Evolutionary conservation across 2,113 vertebrate species (phyloP).

Genomic region (Lampris megalopsis): DNA sequence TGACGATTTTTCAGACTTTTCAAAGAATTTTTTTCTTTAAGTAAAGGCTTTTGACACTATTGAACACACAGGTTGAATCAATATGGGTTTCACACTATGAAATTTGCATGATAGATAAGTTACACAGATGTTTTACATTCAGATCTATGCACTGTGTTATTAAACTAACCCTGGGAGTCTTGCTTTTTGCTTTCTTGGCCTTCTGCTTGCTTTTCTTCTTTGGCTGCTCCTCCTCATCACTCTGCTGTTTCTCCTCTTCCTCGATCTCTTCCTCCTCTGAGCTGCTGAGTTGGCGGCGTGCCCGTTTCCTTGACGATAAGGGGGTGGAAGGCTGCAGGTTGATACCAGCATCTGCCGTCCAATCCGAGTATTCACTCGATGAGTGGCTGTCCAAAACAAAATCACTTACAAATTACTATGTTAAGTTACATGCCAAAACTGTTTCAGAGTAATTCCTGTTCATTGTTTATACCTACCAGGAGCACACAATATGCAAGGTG

Average conservation of each 20-base stretch:
- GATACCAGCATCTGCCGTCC: constrained; percentile 94
- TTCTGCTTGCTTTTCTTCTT: constrained; percentile 74
- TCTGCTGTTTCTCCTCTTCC: constrained; percentile 82
- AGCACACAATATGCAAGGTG: too few species aligned
- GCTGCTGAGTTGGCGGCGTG: constrained; percentile 83
- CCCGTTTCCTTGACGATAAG: constrained; percentile 83
- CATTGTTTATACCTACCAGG: too few species aligned
- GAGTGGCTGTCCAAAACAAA: constrained; percentile 83
- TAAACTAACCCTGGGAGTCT: constrained; percentile 71
- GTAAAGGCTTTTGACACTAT: too few species aligned
- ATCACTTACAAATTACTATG: constrained; percentile 7
- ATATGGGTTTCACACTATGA: too few species aligned
- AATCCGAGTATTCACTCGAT: constrained; percentile 94
- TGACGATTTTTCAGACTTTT: too few species aligned
- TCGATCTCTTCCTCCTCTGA: constrained; percentile 90
- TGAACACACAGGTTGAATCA: too few species aligned
- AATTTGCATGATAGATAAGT: too few species aligned
- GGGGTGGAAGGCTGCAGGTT: constrained; percentile 89
- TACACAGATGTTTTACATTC: neutral
- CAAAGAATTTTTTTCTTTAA: too few species aligned
- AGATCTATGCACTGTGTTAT: neutral
- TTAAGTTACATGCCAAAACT: neutral
- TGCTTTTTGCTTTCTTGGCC: constrained; percentile 76
- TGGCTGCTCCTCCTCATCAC: constrained; percentile 75
- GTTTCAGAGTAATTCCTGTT: too few species aligned